A percentile compares a stretch with the other conserved stretches of the same genome.
These are phyloP conservation scores for Hydrozoanthus gracilis DNA, from an alignment of 92 coral and sea anemone genomes.

Conservation along the genomic window DNA sequence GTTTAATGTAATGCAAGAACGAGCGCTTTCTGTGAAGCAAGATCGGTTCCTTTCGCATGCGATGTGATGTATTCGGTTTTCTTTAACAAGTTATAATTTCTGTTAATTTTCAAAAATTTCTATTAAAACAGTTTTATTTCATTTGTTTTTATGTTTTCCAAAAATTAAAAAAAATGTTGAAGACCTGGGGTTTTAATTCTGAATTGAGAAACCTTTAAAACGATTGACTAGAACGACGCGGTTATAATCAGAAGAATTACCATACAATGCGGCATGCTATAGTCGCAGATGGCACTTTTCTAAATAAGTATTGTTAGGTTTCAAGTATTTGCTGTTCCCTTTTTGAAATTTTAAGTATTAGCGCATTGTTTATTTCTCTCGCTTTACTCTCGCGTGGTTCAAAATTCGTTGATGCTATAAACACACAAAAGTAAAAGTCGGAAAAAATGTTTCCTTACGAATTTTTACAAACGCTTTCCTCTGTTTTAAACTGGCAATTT, in stretches of 20 bases:
- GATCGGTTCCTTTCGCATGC: neutral
- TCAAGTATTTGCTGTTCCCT: slow-evolving; percentile 16
- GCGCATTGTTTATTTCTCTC: neutral
- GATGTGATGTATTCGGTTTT: neutral
- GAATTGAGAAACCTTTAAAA: neutral
- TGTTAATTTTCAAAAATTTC: neutral
- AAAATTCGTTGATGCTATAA: neutral
- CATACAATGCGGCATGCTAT: slow-evolving; percentile 29
- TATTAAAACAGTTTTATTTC: neutral
- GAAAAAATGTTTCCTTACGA: neutral
- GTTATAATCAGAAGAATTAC: slow-evolving; percentile 16
- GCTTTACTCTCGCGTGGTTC: neutral
- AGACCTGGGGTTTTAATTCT: neutral
- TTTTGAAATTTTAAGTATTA: slow-evolving; percentile 3
- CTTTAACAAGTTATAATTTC: neutral
- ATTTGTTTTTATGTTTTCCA: neutral
- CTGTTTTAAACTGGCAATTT: neutral
- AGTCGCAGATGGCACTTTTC: slow-evolving; percentile 37
- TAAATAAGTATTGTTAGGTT: slow-evolving; percentile 5
- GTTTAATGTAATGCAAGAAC: too few relatives aligned
- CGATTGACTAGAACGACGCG: slow-evolving; percentile 21
- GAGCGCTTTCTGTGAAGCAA: neutral
- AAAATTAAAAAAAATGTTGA: neutral
- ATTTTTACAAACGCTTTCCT: neutral
- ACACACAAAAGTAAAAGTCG: neutral